Base-by-base conservation (phyloP, 92 coral and sea anemone species). In the Blastomussa wellsi region DNA sequence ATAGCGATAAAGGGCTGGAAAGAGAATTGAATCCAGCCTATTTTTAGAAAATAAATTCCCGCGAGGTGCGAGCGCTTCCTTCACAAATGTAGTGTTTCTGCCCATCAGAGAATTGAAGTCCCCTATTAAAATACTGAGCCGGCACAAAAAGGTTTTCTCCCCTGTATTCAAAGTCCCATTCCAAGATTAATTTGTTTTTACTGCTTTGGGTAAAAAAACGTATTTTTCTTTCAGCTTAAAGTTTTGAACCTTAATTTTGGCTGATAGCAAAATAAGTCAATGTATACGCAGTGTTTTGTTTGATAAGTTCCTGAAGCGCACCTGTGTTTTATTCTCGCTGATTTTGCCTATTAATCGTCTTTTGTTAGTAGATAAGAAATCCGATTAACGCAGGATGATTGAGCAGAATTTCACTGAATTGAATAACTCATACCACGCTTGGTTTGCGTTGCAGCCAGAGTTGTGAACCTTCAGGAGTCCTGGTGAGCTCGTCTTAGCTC, bases 281-380 rank as follows among this genome's bases (percentile, higher is more conserved):
- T 28, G 33, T 17, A 14, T 13, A 59, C 28, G 14, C 31, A 59
- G 66, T 31, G 32, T 6, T 59, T 37, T 57, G 13, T 59, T 36
- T 53, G 79, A 28, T 71, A 51, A 49, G 29, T 55, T 52, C 36
- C 48, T 10, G 2, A 13, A 35, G 28, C 11, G 14, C 35, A 15
- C 28, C 42, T 70, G 41, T 70, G 41, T 37, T 32, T 9, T 65
- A 7, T 65, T 44, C 53, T 29, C 19, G n/a, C n/a, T n/a, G 1
- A 28, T 47, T 37, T 22, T 52, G 77, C 31, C 74, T 75, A 31
- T 42, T 82, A 82, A 82, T 82, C 79, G 39, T 71, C 86, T 36
- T 82, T 82, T 72, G 70, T 72, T 82, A 59, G 14, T 52, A 36
- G 70, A 39, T 35, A 38, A 82, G 68, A 82, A 80, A 72, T 82